These are phyloP conservation scores for Eupithecia exiguata DNA, from an alignment of 2,888 invertebrate genomes.

Conservation along the genomic window DNA sequence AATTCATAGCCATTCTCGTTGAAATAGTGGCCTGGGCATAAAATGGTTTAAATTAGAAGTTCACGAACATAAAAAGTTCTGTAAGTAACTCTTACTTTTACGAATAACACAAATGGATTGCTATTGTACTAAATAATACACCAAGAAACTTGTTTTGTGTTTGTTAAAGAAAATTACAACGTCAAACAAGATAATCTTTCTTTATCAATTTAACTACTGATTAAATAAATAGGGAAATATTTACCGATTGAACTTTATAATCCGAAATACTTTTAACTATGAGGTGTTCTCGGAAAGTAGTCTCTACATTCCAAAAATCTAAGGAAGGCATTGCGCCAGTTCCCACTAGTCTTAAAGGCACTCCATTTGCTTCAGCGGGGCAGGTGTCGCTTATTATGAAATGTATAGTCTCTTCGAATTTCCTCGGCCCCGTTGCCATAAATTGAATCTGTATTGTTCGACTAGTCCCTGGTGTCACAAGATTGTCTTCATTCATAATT, in stretches of 20 bases:
- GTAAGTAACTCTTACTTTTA: no score
- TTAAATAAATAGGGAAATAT: neutral
- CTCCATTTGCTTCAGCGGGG: conserved; percentile 78
- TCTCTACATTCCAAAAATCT: conserved; percentile 82
- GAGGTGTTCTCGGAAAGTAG: conserved; percentile 85
- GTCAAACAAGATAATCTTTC: neutral
- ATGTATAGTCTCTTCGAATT: conserved; percentile 72
- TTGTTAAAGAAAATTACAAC: neutral
- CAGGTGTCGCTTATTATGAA: conserved; percentile 78
- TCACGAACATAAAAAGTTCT: no score
- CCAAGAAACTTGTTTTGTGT: no score
- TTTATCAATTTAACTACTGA: no score
- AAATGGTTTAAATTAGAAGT: no score
- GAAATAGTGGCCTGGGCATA: no score
- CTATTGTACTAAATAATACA: no score
- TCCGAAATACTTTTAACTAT: conserved; percentile 81
- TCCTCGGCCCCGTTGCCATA: conserved; percentile 62
- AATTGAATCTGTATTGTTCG: conserved; percentile 74
- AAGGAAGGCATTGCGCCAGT: conserved; percentile 83
- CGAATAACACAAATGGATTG: no score
- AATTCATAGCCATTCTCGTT: no score
- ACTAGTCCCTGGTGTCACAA: conserved; percentile 75
- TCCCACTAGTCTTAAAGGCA: conserved; percentile 76
- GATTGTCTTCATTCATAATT: conserved; percentile 74
- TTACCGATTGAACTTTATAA: conserved; percentile 77